phyloP scores from a whole-genome alignment of 2,113 vertebrate species.

The Chascanopsetta lugubris region DNA sequence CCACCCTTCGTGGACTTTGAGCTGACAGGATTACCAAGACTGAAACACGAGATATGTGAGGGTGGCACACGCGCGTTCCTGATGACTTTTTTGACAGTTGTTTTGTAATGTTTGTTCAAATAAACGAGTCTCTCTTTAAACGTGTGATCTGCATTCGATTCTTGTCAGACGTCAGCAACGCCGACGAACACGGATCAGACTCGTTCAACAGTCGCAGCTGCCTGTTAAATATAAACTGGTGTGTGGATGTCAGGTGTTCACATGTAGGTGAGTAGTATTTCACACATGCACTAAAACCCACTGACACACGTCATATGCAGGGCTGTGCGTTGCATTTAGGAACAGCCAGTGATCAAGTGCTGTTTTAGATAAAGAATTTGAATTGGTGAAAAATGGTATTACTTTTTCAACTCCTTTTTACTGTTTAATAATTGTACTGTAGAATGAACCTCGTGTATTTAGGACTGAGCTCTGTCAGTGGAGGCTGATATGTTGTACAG shows the following conservation, averaged over 20 bases:
- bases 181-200: neutral
- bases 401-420: too few species aligned
- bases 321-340: neutral
- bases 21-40: slow-evolving; percentile 4
- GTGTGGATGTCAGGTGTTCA: neutral
- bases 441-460: too few species aligned
- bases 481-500: too few species aligned
- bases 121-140: slow-evolving; percentile 50
- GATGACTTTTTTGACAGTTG: slow-evolving; percentile 34
- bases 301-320: neutral
- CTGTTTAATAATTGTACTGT: too few species aligned
- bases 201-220: slow-evolving; percentile 5
- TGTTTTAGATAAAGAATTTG: too few species aligned
- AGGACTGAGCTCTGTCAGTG: too few species aligned
- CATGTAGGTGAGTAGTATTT: neutral
- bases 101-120: slow-evolving; percentile 70
- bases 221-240: neutral
- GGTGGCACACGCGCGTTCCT: slow-evolving; percentile 8
- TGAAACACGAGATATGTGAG: slow-evolving; percentile 18
- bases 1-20: slow-evolving; percentile 16
- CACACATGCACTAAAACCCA: too few species aligned
- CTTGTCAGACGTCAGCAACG: neutral
- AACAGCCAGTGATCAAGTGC: neutral
- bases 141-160: neutral
- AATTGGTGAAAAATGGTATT: too few species aligned